Evolutionary conservation across 2,888 invertebrate species (phyloP).

Genomic region (Bruchidius siliquastri): DNA sequence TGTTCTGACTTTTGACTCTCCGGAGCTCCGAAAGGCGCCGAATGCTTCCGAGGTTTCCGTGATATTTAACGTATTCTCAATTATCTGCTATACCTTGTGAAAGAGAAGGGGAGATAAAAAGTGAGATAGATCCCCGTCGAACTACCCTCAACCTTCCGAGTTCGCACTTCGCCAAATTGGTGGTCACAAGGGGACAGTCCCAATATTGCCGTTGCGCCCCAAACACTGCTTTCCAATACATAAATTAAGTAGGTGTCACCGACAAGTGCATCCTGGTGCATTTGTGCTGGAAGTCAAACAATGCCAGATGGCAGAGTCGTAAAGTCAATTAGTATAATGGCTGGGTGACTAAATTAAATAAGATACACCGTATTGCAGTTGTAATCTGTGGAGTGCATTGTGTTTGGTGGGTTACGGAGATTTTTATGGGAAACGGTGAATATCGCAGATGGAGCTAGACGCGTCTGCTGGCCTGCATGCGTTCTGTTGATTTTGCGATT

Average conservation of each 20-base stretch:
- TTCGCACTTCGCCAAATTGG: neutral
- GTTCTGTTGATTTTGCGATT: too few relatives aligned
- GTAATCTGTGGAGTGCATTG: neutral
- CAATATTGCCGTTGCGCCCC: neutral
- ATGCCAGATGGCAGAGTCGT: neutral
- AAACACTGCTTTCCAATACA: neutral
- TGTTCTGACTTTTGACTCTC: too few relatives aligned
- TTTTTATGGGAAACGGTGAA: neutral
- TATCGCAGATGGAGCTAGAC: neutral
- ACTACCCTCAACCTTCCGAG: neutral
- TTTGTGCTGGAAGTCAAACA: neutral
- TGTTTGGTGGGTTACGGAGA: neutral
- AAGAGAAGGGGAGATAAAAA: neutral
- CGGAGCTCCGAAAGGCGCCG: too few relatives aligned
- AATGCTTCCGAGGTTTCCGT: too few relatives aligned
- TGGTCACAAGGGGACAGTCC: neutral
- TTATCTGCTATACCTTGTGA: neutral
- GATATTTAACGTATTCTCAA: too few relatives aligned
- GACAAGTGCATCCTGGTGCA: neutral
- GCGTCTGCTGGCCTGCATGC: too few relatives aligned
- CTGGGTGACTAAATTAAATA: neutral
- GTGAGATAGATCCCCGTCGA: neutral
- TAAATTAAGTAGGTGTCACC: neutral
- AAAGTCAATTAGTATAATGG: neutral
- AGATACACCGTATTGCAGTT: neutral